A percentile compares a stretch with the other conserved stretches of the same genome.
phyloP scores from a whole-genome alignment of 1,140 invertebrate species.

The Drosophila subobscura region DNA sequence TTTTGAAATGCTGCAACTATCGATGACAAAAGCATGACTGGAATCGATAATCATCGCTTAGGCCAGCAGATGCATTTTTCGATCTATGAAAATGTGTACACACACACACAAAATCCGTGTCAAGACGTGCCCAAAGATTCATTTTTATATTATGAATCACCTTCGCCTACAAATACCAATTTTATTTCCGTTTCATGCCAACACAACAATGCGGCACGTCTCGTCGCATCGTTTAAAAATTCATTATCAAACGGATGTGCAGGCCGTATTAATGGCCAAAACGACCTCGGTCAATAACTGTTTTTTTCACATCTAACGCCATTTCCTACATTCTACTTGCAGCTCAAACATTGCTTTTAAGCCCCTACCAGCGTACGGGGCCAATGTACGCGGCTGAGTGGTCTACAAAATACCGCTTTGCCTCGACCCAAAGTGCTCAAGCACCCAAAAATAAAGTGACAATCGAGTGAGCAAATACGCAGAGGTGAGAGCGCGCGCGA shows the following conservation, averaged over 20 bases:
- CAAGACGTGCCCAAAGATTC: slow-evolving; percentile 23
- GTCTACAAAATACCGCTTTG: not conserved
- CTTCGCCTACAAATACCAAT: slow-evolving; percentile 16
- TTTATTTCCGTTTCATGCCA: slow-evolving; percentile 38
- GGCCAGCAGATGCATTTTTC: slow-evolving; percentile 7
- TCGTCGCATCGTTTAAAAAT: slow-evolving; percentile 13
- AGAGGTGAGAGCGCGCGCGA: not conserved
- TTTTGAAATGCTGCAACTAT: slow-evolving; percentile 4
- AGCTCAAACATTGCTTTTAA: slow-evolving; percentile 27
- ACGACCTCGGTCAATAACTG: slow-evolving; percentile 49
- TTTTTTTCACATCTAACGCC: slow-evolving; percentile 30
- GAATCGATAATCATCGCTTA: not conserved
- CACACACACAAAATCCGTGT: slow-evolving; percentile 17
- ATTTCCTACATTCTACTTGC: slow-evolving; percentile 45
- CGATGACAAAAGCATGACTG: not conserved
- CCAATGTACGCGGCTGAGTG: slow-evolving; percentile 31
- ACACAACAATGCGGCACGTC: slow-evolving; percentile 20
- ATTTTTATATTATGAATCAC: slow-evolving; percentile 22
- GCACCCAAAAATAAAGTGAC: slow-evolving; percentile 39
- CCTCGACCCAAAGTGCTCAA: slow-evolving; percentile 28
- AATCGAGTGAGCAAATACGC: not conserved
- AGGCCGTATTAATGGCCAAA: slow-evolving; percentile 32
- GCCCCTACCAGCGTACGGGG: slow-evolving; percentile 23
- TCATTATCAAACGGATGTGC: slow-evolving; percentile 46
- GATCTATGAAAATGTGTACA: too few species aligned